These are phyloP conservation scores for Whitmania pigra DNA, from an alignment of 1,140 invertebrate species.

Conservation along the genomic window DNA sequence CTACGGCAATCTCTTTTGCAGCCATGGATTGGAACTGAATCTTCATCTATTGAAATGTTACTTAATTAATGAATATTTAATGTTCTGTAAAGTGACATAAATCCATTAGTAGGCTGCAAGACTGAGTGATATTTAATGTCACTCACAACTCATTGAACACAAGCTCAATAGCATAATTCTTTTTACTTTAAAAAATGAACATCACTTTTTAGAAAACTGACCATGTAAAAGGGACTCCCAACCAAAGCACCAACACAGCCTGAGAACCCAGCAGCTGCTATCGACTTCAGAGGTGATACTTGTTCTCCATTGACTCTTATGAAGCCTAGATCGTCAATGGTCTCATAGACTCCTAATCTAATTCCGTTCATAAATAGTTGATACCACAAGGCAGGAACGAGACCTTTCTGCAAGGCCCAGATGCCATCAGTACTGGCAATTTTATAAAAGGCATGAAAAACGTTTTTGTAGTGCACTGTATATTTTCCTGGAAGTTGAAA, in stretches of 20 bases:
- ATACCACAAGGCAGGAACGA: conserved; percentile 65
- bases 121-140: no score
- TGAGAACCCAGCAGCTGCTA: conserved; percentile 56
- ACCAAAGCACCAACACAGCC: conserved; percentile 61
- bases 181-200: background rate
- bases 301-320: conserved; percentile 58
- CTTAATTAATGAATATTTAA: background rate
- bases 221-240: conserved; percentile 69
- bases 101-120: no score
- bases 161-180: background rate
- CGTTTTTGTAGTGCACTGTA: conserved; percentile 45
- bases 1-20: conserved; percentile 62
- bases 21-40: conserved; percentile 72
- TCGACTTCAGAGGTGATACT: conserved; percentile 54
- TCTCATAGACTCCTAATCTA: conserved; percentile 62
- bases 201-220: conserved; percentile 35
- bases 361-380: conserved; percentile 59
- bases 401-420: conserved; percentile 71
- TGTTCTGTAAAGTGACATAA: background rate
- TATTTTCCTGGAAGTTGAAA: conserved; percentile 9
- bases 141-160: conserved; percentile 13
- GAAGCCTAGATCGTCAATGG: conserved; percentile 56
- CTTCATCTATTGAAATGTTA: conserved; percentile 53
- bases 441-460: conserved; percentile 55
- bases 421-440: conserved; percentile 55